phyloP scores from a whole-genome alignment of 2,797 vertebrate species.

The Rhadinocentrus ornatus region DNA sequence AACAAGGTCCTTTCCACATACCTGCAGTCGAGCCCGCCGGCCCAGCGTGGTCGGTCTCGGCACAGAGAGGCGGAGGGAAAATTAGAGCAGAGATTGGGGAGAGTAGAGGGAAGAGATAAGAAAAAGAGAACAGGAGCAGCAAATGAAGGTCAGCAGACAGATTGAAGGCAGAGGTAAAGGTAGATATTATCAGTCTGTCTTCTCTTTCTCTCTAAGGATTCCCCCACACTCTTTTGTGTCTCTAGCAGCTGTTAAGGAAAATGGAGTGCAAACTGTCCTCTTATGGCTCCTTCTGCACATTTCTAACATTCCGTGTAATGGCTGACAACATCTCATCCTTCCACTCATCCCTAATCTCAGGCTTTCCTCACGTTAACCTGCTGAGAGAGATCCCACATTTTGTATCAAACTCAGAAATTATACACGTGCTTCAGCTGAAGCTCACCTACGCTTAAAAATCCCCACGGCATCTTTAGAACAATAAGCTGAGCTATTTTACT shows the following conservation, averaged over 20 bases:
- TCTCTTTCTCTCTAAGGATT: slow-evolving; percentile 16
- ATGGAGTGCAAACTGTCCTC: slow-evolving; percentile 55
- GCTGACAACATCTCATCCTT: slow-evolving; percentile 28
- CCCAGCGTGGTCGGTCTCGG: slow-evolving; percentile 13
- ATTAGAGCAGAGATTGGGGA: slow-evolving; percentile 30
- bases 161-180: slow-evolving; percentile 42
- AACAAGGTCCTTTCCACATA: slow-evolving; percentile 34
- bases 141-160: slow-evolving; percentile 46
- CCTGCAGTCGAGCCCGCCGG: slow-evolving; percentile 23
- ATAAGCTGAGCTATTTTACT: neutral
- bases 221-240: neutral
- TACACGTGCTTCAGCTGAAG: neutral
- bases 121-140: slow-evolving; percentile 31
- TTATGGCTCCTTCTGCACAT: slow-evolving; percentile 50
- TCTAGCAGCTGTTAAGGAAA: slow-evolving; percentile 50
- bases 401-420: neutral
- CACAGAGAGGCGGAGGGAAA: neutral
- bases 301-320: slow-evolving; percentile 27
- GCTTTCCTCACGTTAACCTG: neutral
- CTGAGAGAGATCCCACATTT: slow-evolving; percentile 4
- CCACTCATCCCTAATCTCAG: slow-evolving; percentile 4
- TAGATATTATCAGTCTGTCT: slow-evolving; percentile 32
- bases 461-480: too few species aligned
- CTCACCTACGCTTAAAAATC: neutral
- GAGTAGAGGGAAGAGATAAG: slow-evolving; percentile 15